phyloP scores from a whole-genome alignment of 2,797 vertebrate species.

The Cirrhinus molitorella region DNA sequence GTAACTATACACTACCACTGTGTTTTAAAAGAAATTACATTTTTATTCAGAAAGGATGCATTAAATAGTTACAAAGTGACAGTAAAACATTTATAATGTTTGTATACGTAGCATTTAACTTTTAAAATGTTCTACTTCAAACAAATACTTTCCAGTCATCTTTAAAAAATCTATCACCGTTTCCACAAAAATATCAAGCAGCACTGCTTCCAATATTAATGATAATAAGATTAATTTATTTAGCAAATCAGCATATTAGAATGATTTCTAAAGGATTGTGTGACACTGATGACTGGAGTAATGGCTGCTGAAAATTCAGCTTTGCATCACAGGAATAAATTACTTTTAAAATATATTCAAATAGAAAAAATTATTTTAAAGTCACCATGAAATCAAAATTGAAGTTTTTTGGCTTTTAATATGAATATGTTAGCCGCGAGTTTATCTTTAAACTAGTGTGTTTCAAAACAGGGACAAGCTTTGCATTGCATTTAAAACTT shows the following conservation, averaged over 20 bases:
- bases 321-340: background rate
- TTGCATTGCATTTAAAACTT: too few species aligned
- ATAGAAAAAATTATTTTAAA: background rate
- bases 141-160: too few species aligned
- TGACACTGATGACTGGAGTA: background rate
- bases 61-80: background rate
- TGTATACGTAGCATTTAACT: too few species aligned
- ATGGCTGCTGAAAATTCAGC: background rate
- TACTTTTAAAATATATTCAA: background rate
- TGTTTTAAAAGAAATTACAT: background rate
- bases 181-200: background rate
- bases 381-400: too few species aligned
- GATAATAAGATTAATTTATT: background rate
- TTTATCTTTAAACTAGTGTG: too few species aligned
- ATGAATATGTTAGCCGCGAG: too few species aligned
- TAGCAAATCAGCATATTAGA: background rate
- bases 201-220: background rate
- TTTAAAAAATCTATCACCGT: background rate
- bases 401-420: too few species aligned
- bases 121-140: too few species aligned
- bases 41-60: background rate
- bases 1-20: background rate
- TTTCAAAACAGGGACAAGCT: too few species aligned
- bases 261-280: background rate
- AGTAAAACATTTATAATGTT: too few species aligned